phyloP scores from a whole-genome alignment of 53 echinoderm and acorn worm species.

The Paracentrotus lividus region DNA sequence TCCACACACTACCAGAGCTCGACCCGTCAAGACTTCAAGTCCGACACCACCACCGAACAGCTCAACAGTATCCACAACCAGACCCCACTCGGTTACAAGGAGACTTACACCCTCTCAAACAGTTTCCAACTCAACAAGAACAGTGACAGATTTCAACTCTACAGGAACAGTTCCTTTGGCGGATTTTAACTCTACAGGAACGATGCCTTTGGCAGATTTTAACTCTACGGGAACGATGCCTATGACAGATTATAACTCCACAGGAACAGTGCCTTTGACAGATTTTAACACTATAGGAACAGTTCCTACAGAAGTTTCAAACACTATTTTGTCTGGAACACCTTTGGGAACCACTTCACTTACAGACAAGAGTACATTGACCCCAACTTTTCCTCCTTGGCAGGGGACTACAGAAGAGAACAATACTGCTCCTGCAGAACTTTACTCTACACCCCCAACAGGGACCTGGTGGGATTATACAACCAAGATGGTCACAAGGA shows the following conservation, averaged over 20 bases:
- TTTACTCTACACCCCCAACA: background rate
- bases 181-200: background rate
- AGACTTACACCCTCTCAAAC: background rate
- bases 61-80: background rate
- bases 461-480: slow-evolving; percentile 11
- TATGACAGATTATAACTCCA: background rate
- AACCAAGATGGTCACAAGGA: background rate
- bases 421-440: background rate
- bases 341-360: background rate
- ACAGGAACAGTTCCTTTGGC: background rate
- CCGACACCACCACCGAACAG: background rate
- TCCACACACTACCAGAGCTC: background rate
- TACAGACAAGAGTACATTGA: background rate
- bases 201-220: background rate
- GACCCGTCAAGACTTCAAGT: background rate
- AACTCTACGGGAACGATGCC: background rate
- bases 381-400: background rate
- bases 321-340: background rate
- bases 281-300: background rate
- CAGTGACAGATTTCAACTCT: background rate
- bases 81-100: background rate
- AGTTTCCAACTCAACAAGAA: background rate
- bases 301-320: background rate
- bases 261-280: background rate
- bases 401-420: background rate